These are phyloP conservation scores for Eutolmus rufibarbis DNA, from an alignment of 2,888 invertebrate species.

Conservation along the genomic window DNA sequence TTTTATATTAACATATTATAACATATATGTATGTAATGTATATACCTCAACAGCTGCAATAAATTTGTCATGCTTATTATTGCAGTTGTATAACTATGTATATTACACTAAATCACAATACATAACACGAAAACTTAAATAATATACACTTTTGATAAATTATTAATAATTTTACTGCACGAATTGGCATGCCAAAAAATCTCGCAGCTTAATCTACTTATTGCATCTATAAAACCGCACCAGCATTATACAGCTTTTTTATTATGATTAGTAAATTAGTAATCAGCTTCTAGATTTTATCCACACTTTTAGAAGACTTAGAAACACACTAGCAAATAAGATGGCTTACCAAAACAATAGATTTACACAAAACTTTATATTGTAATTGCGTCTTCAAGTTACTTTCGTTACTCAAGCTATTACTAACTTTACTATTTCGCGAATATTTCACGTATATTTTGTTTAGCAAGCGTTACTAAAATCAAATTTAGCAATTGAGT, in stretches of 20 bases:
- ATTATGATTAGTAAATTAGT: neutral
- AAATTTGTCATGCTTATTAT: no score
- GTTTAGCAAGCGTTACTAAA: neutral
- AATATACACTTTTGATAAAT: neutral
- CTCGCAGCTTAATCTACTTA: neutral
- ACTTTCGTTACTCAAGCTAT: neutral
- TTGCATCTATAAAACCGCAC: neutral
- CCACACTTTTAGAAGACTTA: neutral
- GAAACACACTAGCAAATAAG: neutral
- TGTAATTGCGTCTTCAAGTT: slow-evolving; percentile 38
- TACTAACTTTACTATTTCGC: neutral
- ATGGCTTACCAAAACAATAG: neutral
- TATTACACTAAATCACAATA: neutral
- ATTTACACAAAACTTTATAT: neutral
- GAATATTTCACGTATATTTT: neutral
- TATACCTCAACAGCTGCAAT: no score
- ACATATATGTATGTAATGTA: no score
- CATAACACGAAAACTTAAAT: neutral
- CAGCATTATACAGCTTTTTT: neutral
- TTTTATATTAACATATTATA: neutral
- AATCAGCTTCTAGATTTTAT: neutral
- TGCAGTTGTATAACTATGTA: no score
- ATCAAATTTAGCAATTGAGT: neutral
- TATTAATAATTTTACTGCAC: neutral
- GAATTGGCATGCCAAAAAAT: neutral